These are phyloP conservation scores for Amniataba percoides DNA, from an alignment of 2,797 vertebrate species.

Conservation along the genomic window DNA sequence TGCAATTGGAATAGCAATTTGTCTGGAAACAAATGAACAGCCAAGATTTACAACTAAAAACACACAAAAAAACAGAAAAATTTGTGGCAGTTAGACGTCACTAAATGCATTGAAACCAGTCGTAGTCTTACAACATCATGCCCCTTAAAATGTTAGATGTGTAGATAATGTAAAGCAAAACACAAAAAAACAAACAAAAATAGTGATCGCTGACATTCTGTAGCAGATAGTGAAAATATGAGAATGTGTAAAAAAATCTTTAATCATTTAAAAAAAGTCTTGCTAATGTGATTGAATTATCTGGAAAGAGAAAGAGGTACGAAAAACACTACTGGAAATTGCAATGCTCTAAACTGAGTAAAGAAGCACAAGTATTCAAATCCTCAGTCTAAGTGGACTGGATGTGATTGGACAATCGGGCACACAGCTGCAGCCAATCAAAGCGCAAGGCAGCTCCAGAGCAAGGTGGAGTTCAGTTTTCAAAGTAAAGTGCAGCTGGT, in stretches of 20 bases:
- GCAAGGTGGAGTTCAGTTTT: conserved; percentile 61
- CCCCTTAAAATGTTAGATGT: background rate
- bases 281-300: background rate
- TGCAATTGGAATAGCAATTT: background rate
- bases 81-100: background rate
- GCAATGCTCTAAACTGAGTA: background rate
- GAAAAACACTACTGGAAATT: conserved; percentile 9
- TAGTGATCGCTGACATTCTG: background rate
- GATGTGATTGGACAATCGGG: conserved; percentile 59
- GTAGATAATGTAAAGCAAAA: background rate
- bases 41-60: conserved; percentile 18
- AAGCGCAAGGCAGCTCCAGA: conserved; percentile 18
- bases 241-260: background rate
- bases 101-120: background rate
- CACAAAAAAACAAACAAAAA: background rate
- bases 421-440: conserved; percentile 73
- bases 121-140: background rate
- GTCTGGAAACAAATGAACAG: background rate
- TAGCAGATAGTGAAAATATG: background rate
- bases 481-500: conserved; percentile 55
- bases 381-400: conserved; percentile 7
- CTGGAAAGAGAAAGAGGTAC: background rate
- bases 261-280: background rate
- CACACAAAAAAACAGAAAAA: background rate
- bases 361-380: conserved; percentile 10